A percentile compares a stretch with the other conserved stretches of the same genome.
These are phyloP conservation scores for Ophonus ardosiacus DNA, from an alignment of 2,888 invertebrate species.

Conservation along the genomic window DNA sequence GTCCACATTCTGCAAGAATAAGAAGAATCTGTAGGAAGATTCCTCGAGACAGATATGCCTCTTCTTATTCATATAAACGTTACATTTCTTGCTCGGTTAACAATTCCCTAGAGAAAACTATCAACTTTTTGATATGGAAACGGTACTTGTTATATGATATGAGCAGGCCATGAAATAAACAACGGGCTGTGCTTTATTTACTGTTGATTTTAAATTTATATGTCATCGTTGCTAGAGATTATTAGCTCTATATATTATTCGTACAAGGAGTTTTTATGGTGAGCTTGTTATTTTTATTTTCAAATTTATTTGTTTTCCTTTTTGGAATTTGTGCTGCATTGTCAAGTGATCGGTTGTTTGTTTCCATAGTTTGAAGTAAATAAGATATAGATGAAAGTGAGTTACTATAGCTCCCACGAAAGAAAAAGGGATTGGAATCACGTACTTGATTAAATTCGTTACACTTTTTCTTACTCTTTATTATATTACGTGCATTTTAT, in stretches of 20 bases:
- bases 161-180: constrained; percentile 37
- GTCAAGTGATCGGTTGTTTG: neutral
- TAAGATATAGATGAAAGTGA: neutral
- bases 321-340: neutral
- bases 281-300: constrained; percentile 24
- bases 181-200: constrained; percentile 37
- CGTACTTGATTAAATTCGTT: neutral
- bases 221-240: constrained; percentile 24
- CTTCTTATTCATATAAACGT: constrained; percentile 58
- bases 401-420: neutral
- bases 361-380: neutral
- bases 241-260: constrained; percentile 33
- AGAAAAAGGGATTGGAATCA: neutral
- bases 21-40: constrained; percentile 4
- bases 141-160: constrained; percentile 38
- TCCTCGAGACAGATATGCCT: constrained; percentile 49
- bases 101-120: constrained; percentile 59
- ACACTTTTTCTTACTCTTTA: neutral
- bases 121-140: constrained; percentile 35
- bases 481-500: neutral
- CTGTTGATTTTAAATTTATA: constrained; percentile 38
- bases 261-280: constrained; percentile 3
- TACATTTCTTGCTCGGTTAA: constrained; percentile 49
- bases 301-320: constrained; percentile 39
- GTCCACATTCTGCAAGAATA: neutral